Evolutionary conservation across 1,140 invertebrate genomes (phyloP), one percentile per base, ranked within the genome.

Genomic region (Bombyx mori): DNA sequence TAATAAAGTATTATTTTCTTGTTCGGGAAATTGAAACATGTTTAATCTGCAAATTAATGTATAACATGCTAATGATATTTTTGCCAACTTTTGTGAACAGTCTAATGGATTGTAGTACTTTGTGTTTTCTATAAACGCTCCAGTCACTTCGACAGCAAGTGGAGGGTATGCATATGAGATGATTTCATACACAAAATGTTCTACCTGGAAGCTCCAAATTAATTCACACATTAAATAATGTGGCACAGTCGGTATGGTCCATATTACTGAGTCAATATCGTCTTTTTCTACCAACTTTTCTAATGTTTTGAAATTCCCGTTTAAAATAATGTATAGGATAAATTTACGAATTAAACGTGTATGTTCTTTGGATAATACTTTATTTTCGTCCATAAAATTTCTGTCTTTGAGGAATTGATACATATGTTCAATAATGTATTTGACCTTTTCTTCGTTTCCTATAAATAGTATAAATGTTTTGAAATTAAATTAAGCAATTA

Each of bases 381-480:
- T 57, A 64, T 58, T 61, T 56, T 73, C 60, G 42, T 64, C 45
- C 10, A 73, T 62, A 48, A 77, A 79, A 12, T 73, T 65, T 67
- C 69, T 66, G 52, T 71, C 69, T 47, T 59, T 57, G 44, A 87
- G 57, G 63, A 80, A 82, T 53, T 70, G 69, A 26, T 42, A 45
- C 42, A 85, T 58, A 42, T 42, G 58, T 3, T 70, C 54, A 12
- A 84, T 58, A 12, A 85, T 62, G 60, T 62, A 69, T 55, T 72
- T 58, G 35, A 87, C 68, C 75, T 76, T 75, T 18, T 78, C 71
- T 71, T 85, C 82, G 68, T 87, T 84, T 1, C 82, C 84, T 87
- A 62, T 44, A 79, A 77, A 54, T 57, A 62, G 52, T 54, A 47
- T 52, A 47, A 55, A 52, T 60, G 46, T 45, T n/a, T 44, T 53